Conservation (phyloP, 1,140 invertebrate species). For the Antheraea mylitta region DNA sequence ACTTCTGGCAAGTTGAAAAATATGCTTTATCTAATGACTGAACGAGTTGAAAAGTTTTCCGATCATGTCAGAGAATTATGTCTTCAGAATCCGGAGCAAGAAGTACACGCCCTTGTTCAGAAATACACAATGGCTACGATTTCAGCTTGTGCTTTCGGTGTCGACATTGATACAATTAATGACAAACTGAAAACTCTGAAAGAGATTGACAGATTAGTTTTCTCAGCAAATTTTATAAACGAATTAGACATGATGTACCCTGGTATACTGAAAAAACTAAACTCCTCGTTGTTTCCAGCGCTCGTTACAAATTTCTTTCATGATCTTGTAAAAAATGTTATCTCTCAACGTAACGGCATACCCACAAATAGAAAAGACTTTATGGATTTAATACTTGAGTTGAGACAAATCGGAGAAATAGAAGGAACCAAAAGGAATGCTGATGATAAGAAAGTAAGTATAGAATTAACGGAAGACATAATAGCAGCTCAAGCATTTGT, state of each 20-base stretch:
- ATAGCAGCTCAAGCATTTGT: conserved; percentile 57
- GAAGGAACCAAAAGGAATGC: conserved; percentile 19
- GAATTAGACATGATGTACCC: conserved; percentile 49
- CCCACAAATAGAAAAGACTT: conserved; percentile 38
- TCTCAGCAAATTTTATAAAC: conserved; percentile 17
- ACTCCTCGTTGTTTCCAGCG: conserved; percentile 34
- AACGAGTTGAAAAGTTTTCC: conserved; percentile 51
- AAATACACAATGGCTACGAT: conserved; percentile 74
- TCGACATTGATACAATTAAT: conserved; percentile 67
- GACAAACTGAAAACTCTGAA: conserved; percentile 25
- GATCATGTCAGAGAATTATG: conserved; percentile 34
- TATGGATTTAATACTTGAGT: conserved; percentile 1
- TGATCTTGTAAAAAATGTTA: conserved; percentile 28
- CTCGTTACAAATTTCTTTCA: conserved; percentile 34
- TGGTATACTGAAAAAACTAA: conserved; percentile 38
- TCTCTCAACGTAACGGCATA: conserved; percentile 28
- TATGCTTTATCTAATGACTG: conserved; percentile 69
- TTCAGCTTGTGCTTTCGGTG: conserved; percentile 80
- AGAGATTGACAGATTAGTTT: conserved; percentile 32
- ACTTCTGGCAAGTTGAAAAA: conserved; percentile 80
- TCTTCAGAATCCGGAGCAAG: conserved; percentile 37
- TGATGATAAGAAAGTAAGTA: conserved; percentile 9
- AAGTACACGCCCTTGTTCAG: conserved; percentile 61
- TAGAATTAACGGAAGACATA: conserved; percentile 43
- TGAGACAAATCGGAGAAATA: conserved; percentile 47